phyloP scores from a whole-genome alignment of 2,113 vertebrate genomes.

The Crotophaga sulcirostris region DNA sequence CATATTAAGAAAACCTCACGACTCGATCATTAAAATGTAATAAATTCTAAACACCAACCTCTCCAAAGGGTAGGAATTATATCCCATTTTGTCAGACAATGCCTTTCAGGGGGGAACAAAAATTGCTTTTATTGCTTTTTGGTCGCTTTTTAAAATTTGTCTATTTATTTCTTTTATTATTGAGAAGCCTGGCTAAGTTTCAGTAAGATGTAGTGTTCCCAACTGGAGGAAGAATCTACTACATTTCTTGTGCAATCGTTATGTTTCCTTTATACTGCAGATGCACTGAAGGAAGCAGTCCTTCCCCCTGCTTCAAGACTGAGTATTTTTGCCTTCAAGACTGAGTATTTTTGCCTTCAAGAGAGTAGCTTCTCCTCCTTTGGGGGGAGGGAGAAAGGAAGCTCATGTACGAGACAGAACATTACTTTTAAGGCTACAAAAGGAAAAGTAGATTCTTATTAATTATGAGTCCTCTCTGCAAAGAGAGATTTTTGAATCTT shows the following conservation, averaged over 20 bases:
- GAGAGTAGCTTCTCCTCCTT: not conserved
- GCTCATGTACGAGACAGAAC: not conserved
- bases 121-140: not conserved
- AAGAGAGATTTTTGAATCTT: not conserved
- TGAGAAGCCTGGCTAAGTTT: not conserved
- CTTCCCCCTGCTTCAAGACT: not conserved
- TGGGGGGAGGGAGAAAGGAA: not conserved
- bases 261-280: rapidly evolving
- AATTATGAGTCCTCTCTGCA: not conserved
- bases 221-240: not conserved
- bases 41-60: not conserved
- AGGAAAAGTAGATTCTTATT: not conserved
- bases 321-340: not conserved
- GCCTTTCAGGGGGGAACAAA: not conserved
- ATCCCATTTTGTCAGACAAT: not conserved
- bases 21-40: not conserved
- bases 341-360: not conserved
- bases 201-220: not conserved
- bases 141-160: not conserved
- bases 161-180: not conserved
- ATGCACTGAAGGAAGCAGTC: not conserved
- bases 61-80: not conserved
- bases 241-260: not conserved
- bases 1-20: not conserved
- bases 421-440: not conserved